Base-by-base conservation (phyloP, 2,797 vertebrate genomes). In the Labroides dimidiatus region DNA sequence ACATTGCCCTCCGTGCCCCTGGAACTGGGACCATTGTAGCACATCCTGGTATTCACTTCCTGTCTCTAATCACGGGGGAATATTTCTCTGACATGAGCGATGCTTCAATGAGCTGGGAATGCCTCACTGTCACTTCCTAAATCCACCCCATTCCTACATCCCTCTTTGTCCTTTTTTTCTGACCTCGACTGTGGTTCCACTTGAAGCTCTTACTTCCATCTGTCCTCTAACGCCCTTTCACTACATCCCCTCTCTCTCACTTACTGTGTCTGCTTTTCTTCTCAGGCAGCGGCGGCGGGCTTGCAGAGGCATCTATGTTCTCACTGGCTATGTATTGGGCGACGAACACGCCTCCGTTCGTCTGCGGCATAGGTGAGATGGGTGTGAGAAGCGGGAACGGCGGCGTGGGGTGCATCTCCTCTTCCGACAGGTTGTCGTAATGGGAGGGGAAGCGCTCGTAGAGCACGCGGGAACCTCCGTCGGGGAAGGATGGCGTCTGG, bases 181-280 rank as follows among this genome's bases (percentile, higher is more conserved):
- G 48, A 24, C 52, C 55, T 75, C 58, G 64, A 30, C 44, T 41
- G 30, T 33, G 8, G 30, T 33, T 9, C 6, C 7, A 33, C 30
- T 33, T 33, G 30, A 33, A 27, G 27, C 60, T 56, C 24, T 21
- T 36, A 53, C 47, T 9, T 12, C 37, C 48, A 37, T 61, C 57
- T 27, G 27, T 70, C 67, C 52, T 79, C 24, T 36, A 20, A 45
- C 4, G 0, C 50, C 59, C 20, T 15, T 36, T 64, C 20, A 48
- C 55, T 50, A 47, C 33, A 30, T 15, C n/a, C 51, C 36, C 44
- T n/a, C 39, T 42, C 43, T 39, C 41, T 30, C 45, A 91, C 98
- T 97, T 94, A 99, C 97, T 99, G 92, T 98, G 95, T 87, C 95
- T 97, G 93, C 94, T 96, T 84, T 98, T 99, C 94, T 99, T 99